A percentile compares a stretch with the other conserved stretches of the same genome.
These are phyloP conservation scores for Epinephelus cyanopodus DNA, from an alignment of 2,113 vertebrate species.

Conservation along the genomic window DNA sequence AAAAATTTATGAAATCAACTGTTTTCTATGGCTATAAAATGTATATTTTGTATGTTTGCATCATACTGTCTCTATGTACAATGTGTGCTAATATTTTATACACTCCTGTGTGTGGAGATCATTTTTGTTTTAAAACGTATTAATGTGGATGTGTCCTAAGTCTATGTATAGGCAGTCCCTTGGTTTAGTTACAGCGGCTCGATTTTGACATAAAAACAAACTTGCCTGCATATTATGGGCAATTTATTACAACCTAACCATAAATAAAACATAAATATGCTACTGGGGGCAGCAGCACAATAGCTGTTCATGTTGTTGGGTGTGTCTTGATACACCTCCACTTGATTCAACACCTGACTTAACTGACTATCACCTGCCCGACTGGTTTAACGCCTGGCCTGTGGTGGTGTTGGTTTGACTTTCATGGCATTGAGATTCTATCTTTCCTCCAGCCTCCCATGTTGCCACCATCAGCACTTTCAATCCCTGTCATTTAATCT, in stretches of 20 bases:
- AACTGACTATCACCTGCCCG: neutral
- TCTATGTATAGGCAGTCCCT: neutral
- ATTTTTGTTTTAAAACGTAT: no score
- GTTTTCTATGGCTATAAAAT: no score
- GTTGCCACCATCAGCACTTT: conserved; percentile 37
- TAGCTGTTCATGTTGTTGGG: neutral
- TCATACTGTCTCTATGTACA: no score
- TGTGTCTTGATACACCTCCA: neutral
- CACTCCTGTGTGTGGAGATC: no score
- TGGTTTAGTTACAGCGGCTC: neutral
- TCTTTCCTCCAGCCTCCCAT: neutral
- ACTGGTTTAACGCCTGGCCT: neutral
- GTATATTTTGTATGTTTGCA: no score
- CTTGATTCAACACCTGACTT: conserved; percentile 28
- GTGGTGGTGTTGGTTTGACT: conserved; percentile 14
- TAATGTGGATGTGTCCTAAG: no score
- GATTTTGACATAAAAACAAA: neutral
- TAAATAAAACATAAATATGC: neutral
- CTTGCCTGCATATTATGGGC: conserved; percentile 9
- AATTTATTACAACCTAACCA: conserved; percentile 45
- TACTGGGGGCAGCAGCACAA: neutral
- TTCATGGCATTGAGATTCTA: neutral
- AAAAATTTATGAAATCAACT: no score
- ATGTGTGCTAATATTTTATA: no score
- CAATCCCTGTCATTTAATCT: conserved; percentile 35